Evolutionary conservation across 2,888 invertebrate species (phyloP).

Genomic region (Pachliopta kotzebuea): DNA sequence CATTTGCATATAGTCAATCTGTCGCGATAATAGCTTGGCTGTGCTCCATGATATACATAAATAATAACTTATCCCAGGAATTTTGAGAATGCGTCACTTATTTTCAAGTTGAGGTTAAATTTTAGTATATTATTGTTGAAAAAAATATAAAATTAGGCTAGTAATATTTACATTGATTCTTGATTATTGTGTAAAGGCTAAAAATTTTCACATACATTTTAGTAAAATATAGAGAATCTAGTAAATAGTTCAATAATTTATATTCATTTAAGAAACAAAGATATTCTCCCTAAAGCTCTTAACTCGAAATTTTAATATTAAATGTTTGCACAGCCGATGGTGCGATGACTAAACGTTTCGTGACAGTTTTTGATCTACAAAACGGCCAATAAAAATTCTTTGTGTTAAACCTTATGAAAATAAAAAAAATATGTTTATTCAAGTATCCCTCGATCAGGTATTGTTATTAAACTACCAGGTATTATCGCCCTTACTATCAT

Average conservation of each 20-base stretch:
- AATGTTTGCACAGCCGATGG: conserved; percentile 70
- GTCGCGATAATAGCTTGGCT: too few relatives aligned
- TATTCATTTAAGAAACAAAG: conserved; percentile 4
- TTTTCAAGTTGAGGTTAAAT: too few relatives aligned
- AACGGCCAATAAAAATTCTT: conserved; percentile 69
- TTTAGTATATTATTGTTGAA: too few relatives aligned
- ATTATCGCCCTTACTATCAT: conserved; percentile 34
- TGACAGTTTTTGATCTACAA: conserved; percentile 70
- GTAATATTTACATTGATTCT: too few relatives aligned
- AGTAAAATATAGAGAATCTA: too few relatives aligned
- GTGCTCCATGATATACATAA: too few relatives aligned
- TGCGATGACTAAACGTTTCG: conserved; percentile 62
- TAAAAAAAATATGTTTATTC: conserved; percentile 51
- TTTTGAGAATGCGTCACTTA: too few relatives aligned
- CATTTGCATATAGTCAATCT: too few relatives aligned
- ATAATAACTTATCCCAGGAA: too few relatives aligned
- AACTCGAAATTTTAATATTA: conserved; percentile 37
- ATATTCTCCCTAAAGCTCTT: conserved; percentile 24
- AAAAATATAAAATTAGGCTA: too few relatives aligned
- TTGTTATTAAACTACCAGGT: conserved; percentile 13
- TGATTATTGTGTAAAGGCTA: too few relatives aligned
- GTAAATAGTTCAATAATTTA: neutral
- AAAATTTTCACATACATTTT: too few relatives aligned
- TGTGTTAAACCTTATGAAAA: conserved; percentile 63
- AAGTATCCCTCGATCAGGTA: conserved; percentile 42